Evolutionary conservation across 2,113 vertebrate genomes (phyloP).

Genomic region (Tretioscincus oriximinensis): DNA sequence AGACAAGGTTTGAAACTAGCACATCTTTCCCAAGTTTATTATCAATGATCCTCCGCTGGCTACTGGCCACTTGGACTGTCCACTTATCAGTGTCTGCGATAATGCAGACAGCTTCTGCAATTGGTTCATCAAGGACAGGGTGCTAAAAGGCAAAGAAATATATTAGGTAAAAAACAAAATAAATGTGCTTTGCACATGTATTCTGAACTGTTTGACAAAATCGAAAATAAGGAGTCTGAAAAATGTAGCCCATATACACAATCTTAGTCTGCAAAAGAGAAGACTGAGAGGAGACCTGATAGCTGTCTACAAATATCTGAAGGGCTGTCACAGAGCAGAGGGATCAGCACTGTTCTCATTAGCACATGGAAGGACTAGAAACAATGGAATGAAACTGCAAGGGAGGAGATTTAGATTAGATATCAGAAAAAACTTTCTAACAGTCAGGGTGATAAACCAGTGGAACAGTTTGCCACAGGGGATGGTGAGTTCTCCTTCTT

Average conservation of each 20-base stretch:
- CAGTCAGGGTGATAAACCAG: too few species aligned
- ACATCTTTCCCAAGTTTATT: conserved; percentile 95
- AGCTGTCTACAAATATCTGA: too few species aligned
- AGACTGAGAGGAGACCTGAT: too few species aligned
- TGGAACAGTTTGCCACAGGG: too few species aligned
- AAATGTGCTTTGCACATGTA: background rate
- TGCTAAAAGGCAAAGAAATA: conserved; percentile 76
- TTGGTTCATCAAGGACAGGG: conserved; percentile 95
- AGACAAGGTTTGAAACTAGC: conserved; percentile 92
- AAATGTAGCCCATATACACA: background rate
- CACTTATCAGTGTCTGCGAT: conserved; percentile 97
- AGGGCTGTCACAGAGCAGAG: too few species aligned
- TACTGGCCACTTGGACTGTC: conserved; percentile 97
- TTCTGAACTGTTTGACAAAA: background rate
- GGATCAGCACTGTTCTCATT: too few species aligned
- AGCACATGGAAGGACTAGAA: too few species aligned
- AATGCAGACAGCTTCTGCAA: conserved; percentile 97
- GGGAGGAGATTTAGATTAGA: too few species aligned
- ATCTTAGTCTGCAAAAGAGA: too few species aligned
- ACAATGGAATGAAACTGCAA: too few species aligned
- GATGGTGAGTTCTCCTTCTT: too few species aligned
- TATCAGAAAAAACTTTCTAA: too few species aligned
- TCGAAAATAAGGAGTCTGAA: background rate
- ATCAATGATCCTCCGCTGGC: conserved; percentile 89
- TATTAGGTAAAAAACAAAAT: conserved; percentile 11